Conservation (phyloP, 2,113 vertebrate species). For the Pteruthius melanotis region DNA sequence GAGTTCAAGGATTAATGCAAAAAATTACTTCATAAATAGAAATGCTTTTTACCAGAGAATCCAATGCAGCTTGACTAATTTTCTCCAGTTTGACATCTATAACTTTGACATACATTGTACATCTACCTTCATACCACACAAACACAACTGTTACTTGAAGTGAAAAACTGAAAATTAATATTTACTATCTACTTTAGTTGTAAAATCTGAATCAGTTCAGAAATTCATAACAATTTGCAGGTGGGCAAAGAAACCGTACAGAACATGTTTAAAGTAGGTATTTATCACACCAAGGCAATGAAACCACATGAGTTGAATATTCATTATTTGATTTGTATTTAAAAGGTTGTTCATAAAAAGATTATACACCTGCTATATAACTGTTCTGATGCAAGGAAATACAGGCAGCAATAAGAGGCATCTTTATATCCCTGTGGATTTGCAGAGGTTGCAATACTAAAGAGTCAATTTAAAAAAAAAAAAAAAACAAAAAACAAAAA, state of each 20-base stretch:
- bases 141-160: background rate
- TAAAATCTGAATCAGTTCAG: background rate
- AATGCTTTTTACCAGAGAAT: background rate
- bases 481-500: too few species aligned
- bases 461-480: background rate
- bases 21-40: constrained; percentile 20
- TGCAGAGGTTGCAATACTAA: background rate
- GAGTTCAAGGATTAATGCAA: background rate
- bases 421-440: background rate
- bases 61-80: background rate
- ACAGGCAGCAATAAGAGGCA: background rate
- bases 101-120: background rate
- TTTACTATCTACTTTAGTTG: background rate
- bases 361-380: background rate
- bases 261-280: background rate
- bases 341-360: background rate
- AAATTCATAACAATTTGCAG: background rate
- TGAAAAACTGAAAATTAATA: constrained; percentile 7
- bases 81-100: background rate
- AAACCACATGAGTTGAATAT: background rate
- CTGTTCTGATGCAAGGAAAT: background rate
- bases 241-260: background rate
- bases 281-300: background rate
- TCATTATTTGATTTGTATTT: background rate
- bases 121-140: background rate